A percentile compares a stretch with the other conserved stretches of the same genome.
Conservation (phyloP, 2,888 invertebrate species). For the Tortricodes alternella region DNA sequence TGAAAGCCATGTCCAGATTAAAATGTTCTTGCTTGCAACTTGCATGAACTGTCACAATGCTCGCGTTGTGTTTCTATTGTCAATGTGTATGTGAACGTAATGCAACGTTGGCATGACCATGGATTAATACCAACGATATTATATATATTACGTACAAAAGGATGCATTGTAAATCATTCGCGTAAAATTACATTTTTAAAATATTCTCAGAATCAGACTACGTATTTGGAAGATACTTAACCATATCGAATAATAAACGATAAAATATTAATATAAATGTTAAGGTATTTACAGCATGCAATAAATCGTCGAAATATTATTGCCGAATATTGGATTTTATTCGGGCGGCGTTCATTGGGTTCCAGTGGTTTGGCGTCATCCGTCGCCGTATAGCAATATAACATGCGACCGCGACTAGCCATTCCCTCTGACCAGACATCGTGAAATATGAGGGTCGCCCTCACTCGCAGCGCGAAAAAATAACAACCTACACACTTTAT, state of each 20-base stretch:
- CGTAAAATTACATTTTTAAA: background rate
- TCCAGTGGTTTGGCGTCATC: slow-evolving; percentile 41
- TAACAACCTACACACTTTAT: slow-evolving; percentile 52
- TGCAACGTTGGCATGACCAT: no score
- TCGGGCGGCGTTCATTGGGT: slow-evolving; percentile 37
- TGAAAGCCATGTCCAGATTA: slow-evolving; percentile 33
- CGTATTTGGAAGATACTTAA: slow-evolving; percentile 6
- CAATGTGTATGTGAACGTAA: background rate
- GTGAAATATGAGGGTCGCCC: slow-evolving; percentile 70
- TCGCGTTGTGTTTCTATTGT: slow-evolving; percentile 16
- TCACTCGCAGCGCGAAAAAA: slow-evolving; percentile 51
- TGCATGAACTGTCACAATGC: slow-evolving; percentile 10
- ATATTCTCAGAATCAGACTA: slow-evolving; percentile 4
- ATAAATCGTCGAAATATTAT: slow-evolving; percentile 43
- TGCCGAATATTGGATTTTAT: slow-evolving; percentile 39
- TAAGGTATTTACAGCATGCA: slow-evolving; percentile 38
- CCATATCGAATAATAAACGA: slow-evolving; percentile 10
- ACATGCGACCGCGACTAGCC: slow-evolving; percentile 51
- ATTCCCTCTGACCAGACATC: slow-evolving; percentile 59
- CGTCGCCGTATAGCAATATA: no score
- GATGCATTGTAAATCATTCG: no score
- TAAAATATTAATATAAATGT: slow-evolving; percentile 29
- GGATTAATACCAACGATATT: no score
- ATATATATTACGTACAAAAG: no score
- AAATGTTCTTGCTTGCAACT: slow-evolving; percentile 16